phyloP scores from a whole-genome alignment of 2,797 vertebrate species.

The Epinephelus awoara region DNA sequence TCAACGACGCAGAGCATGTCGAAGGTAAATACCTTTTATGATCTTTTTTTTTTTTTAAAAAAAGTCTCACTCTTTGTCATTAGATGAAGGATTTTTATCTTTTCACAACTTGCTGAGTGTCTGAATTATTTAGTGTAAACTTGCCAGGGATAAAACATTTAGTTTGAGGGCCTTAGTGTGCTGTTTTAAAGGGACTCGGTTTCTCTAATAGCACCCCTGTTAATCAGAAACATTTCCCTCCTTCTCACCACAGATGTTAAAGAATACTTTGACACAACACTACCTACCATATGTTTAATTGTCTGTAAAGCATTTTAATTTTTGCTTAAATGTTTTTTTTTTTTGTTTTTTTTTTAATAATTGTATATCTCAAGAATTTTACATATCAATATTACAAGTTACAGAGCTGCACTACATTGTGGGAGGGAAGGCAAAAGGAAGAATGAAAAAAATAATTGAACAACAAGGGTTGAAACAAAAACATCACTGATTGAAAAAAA shows the following conservation, averaged over 20 bases:
- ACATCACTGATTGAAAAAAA: neutral
- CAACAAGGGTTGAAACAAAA: neutral
- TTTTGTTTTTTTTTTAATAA: neutral
- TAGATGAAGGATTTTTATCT: neutral
- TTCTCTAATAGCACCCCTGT: neutral
- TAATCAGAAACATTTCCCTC: neutral
- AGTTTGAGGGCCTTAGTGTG: neutral
- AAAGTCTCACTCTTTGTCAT: neutral
- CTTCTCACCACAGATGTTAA: neutral
- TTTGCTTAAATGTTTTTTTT: neutral
- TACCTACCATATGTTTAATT: neutral
- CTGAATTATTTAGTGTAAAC: neutral
- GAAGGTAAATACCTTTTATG: slow-evolving; percentile 68
- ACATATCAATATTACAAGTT: neutral
- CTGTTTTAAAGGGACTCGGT: neutral
- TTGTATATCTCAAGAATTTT: neutral
- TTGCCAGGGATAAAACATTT: neutral
- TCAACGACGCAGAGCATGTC: slow-evolving; percentile 50
- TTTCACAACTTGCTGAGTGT: neutral
- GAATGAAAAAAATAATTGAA: neutral
- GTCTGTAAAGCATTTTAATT: neutral
- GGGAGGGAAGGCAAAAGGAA: neutral
- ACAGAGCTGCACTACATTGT: neutral
- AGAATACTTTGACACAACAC: neutral
- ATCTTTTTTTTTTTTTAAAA: slow-evolving; percentile 3